Evolutionary conservation across 1,140 invertebrate genomes (phyloP), one percentile per base, ranked within the genome.

Genomic region (Propsilocerus akamusi): DNA sequence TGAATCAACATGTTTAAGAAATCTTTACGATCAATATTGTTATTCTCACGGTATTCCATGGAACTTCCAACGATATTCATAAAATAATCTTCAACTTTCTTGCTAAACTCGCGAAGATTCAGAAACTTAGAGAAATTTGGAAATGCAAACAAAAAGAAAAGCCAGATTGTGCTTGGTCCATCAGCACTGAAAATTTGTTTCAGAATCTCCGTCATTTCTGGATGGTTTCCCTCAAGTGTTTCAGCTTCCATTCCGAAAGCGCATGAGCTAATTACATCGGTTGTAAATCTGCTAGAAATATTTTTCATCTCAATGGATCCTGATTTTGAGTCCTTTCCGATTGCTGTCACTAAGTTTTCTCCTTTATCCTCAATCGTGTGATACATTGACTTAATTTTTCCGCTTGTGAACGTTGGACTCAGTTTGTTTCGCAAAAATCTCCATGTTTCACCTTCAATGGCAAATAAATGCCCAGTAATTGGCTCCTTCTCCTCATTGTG

Each of bases 351-450:
- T 2, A 73, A 54, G 25, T 59, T 55, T 0, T 58, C 24, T 0
- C 57, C 53, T 48, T 71, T 67, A 8, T 64, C 53, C 1, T 60
- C 23, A 49, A 76, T 68, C 1, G 68, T 53, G 3, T 66, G 55
- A 52, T 69, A 71, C 69, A 78, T 77, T 22, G 65, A 64, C 58
- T 69, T 74, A 50, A 80, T 68, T 62, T 78, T 78, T 4, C 67
- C 62, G 3, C 69, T 62, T 2, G 74, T 72, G 57, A 79, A 80
- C 6, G 73, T 66, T 4, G 76, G 75, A 8, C 70, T 72, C 30
- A 77, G 57, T 47, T 77, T 75, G 14, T 64, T 59, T 25, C 78
- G 59, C 4, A 76, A 52, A 3, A 68, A 58, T 56, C 70, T 73
- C 78, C 78, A 80, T 30, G 59, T 57, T 25, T 68, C 64, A 4